phyloP scores from a whole-genome alignment of 1,140 invertebrate species.

The Melitaea cinxia region DNA sequence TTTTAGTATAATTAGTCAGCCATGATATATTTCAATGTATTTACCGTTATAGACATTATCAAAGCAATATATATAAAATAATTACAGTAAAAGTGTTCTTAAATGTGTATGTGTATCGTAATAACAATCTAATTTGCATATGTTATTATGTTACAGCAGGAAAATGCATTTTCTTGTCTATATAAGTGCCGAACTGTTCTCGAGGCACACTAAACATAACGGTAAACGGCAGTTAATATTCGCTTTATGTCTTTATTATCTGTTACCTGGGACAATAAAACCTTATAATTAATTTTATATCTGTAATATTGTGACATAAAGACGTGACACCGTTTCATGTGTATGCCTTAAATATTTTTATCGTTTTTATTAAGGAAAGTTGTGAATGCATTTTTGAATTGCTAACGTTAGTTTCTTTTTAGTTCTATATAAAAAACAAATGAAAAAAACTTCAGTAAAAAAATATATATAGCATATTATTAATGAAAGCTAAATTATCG shows the following conservation, averaged over 20 bases:
- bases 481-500: too few relatives aligned
- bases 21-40: too few relatives aligned
- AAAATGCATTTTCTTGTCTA: slow-evolving; percentile 16
- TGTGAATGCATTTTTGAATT: too few relatives aligned
- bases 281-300: slow-evolving; percentile 19
- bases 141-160: not conserved
- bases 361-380: not conserved
- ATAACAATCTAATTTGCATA: not conserved
- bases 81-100: not conserved
- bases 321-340: not conserved
- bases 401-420: too few relatives aligned
- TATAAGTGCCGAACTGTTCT: slow-evolving; percentile 1
- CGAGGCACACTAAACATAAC: slow-evolving; percentile 18
- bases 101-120: not conserved
- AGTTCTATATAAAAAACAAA: too few relatives aligned
- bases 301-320: slow-evolving; percentile 4
- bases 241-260: slow-evolving; percentile 10
- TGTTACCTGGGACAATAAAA: slow-evolving; percentile 8
- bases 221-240: slow-evolving; percentile 13
- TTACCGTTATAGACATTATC: too few relatives aligned
- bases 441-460: too few relatives aligned
- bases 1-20: too few relatives aligned
- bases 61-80: not conserved
- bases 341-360: not conserved
- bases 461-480: too few relatives aligned